Conservation (phyloP, 1,140 invertebrate genomes). For the Wasmannia auropunctata region DNA sequence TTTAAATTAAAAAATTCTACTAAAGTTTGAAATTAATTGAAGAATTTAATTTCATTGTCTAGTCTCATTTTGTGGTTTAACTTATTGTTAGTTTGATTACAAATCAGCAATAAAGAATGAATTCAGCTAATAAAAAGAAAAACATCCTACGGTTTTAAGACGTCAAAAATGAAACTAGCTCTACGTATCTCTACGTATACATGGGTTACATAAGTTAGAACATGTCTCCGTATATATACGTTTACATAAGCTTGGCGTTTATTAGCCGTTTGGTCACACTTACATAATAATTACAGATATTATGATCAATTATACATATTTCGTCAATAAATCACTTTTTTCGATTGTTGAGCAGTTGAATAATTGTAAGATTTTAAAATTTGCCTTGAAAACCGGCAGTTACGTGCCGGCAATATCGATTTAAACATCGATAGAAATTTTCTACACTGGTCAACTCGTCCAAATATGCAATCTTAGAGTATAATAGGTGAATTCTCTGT, state of each 20-base stretch:
- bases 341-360: background rate
- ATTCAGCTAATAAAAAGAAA: background rate
- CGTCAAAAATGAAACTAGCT: background rate
- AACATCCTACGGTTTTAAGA: background rate
- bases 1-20: background rate
- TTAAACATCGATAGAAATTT: conserved; percentile 9
- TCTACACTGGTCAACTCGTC: conserved; percentile 67
- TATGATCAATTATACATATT: background rate
- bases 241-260: conserved; percentile 37
- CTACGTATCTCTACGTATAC: background rate
- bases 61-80: background rate
- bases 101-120: background rate
- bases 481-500: background rate
- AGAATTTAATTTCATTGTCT: background rate
- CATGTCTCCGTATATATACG: background rate
- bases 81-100: background rate
- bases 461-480: background rate
- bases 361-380: background rate
- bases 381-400: background rate
- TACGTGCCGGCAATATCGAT: background rate
- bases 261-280: conserved; percentile 21
- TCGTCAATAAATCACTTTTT: background rate
- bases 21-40: background rate
- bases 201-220: background rate
- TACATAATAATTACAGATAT: conserved; percentile 25